These are phyloP conservation scores for Coelinius sp. DNA, from an alignment of 2,888 invertebrate species.

Conservation along the genomic window DNA sequence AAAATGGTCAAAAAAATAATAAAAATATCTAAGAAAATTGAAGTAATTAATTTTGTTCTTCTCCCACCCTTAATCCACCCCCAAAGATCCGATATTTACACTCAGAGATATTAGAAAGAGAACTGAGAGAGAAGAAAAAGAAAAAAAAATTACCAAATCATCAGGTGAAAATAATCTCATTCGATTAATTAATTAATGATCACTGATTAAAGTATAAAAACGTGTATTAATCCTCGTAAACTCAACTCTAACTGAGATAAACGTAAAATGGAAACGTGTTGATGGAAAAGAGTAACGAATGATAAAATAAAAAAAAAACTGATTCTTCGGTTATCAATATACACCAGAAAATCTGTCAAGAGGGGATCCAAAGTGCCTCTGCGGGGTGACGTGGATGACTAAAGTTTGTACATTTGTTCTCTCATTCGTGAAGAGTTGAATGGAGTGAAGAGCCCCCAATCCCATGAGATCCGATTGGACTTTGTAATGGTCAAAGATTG, in stretches of 20 bases:
- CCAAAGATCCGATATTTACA: too few species aligned
- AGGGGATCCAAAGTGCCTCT: slow-evolving; percentile 17
- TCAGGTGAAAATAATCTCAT: background rate
- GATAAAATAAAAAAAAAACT: slow-evolving; percentile 3
- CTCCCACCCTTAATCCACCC: too few species aligned
- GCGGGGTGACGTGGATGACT: background rate
- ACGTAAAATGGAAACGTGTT: background rate
- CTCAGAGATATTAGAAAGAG: too few species aligned
- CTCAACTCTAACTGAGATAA: background rate
- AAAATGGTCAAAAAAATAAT: too few species aligned
- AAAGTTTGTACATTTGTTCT: background rate
- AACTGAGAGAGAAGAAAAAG: too few species aligned
- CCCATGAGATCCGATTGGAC: slow-evolving; percentile 58
- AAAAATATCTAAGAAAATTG: too few species aligned
- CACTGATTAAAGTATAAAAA: background rate
- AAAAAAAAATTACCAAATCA: too few species aligned
- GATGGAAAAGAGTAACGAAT: slow-evolving; percentile 6
- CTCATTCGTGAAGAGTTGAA: background rate
- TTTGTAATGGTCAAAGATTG: slow-evolving; percentile 68
- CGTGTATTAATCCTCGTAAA: background rate
- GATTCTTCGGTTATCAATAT: background rate
- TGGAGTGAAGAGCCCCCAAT: slow-evolving; percentile 23
- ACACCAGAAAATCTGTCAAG: background rate
- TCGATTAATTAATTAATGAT: background rate
- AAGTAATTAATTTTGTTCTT: too few species aligned